Evolutionary conservation across 2,113 vertebrate genomes (phyloP).

Genomic region (Progne subis): DNA sequence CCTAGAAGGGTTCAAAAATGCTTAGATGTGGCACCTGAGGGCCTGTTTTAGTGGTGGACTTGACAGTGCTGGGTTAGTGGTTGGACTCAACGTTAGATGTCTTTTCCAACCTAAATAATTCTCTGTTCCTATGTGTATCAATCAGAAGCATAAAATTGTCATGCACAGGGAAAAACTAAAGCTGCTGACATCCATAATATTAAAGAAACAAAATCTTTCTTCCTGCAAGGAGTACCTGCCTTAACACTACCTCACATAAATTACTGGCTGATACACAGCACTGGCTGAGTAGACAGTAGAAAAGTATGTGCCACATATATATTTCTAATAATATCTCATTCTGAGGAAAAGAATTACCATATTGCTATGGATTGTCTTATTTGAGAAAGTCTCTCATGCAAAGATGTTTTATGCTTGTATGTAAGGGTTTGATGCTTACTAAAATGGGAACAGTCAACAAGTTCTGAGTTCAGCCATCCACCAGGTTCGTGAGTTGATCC

Average conservation of each 20-base stretch:
- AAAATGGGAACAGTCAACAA: not conserved
- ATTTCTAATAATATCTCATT: not conserved
- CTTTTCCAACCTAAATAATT: not conserved
- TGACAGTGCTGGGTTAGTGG: not conserved
- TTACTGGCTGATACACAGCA: not conserved
- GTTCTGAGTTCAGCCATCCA: not conserved
- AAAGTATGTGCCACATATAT: not conserved
- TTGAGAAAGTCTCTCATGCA: not conserved
- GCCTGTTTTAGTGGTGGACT: not conserved
- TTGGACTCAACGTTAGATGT: not conserved
- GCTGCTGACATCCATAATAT: not conserved
- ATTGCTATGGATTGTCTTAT: not conserved
- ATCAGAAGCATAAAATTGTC: not conserved
- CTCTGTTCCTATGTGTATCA: not conserved
- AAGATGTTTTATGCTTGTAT: not conserved
- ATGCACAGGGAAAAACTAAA: not conserved
- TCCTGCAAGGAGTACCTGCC: not conserved
- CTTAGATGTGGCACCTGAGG: not conserved
- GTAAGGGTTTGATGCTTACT: not conserved
- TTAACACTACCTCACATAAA: not conserved
- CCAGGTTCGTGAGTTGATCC: not conserved
- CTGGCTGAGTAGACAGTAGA: not conserved
- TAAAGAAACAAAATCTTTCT: not conserved
- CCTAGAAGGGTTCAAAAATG: not conserved
- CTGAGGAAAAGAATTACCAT: not conserved